A percentile compares a stretch with the other conserved stretches of the same genome.
Evolutionary conservation across 1,140 invertebrate genomes (phyloP).

Genomic region (Pteromalus puparum): DNA sequence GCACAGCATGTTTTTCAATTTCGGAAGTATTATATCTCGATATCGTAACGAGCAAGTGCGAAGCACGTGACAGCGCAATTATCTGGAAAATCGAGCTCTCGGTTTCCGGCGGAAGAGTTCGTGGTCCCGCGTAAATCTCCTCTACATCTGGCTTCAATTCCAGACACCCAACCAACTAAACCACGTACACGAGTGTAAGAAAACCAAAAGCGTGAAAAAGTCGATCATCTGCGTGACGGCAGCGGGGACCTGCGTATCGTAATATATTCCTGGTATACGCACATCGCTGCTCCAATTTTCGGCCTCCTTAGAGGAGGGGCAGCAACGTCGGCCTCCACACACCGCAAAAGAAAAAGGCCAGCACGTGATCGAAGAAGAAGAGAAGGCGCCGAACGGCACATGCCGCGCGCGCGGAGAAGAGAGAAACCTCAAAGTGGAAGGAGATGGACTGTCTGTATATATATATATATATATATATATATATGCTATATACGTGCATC

Average conservation of each 20-base stretch:
- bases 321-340: not conserved
- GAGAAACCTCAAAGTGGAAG: constrained; percentile 11
- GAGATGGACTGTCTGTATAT: constrained; percentile 30
- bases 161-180: too few relatives aligned
- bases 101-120: constrained; percentile 19
- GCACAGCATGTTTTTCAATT: too few relatives aligned
- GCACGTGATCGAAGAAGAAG: not conserved
- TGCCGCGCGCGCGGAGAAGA: not conserved
- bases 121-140: not conserved
- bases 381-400: constrained; percentile 4
- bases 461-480: too few relatives aligned
- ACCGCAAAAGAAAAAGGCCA: not conserved
- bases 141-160: not conserved
- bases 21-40: too few relatives aligned
- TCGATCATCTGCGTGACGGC: not conserved
- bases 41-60: too few relatives aligned
- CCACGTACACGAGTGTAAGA: not conserved
- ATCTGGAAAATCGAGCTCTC: not conserved
- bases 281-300: constrained; percentile 25
- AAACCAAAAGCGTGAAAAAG: not conserved
- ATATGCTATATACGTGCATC: constrained; percentile 46
- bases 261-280: constrained; percentile 3
- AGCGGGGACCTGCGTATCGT: not conserved
- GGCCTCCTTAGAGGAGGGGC: not conserved
- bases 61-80: not conserved